Evolutionary conservation across 1,140 invertebrate genomes (phyloP).

Genomic region (Hydropsyche tenuis): DNA sequence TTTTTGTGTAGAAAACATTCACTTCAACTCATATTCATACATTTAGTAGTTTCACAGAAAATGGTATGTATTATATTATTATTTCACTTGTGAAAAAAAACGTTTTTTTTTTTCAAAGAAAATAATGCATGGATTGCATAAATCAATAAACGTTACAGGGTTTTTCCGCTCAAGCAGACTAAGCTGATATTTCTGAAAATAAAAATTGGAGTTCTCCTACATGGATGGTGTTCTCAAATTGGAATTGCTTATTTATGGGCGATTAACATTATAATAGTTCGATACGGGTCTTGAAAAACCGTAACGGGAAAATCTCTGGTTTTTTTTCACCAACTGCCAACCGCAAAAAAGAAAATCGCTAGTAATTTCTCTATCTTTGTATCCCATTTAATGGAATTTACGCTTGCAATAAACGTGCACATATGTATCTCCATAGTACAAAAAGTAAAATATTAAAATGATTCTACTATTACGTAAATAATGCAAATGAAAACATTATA

Average conservation of each 20-base stretch:
- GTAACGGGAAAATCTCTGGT: neutral
- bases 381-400: slow-evolving; percentile 1
- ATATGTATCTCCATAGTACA: too few relatives aligned
- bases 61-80: too few relatives aligned
- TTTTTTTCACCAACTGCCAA: slow-evolving; percentile 3
- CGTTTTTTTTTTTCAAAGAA: too few relatives aligned
- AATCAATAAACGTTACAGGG: too few relatives aligned
- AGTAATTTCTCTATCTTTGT: slow-evolving; percentile 23
- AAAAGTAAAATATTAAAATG: too few relatives aligned
- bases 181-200: neutral
- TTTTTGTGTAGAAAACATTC: too few relatives aligned
- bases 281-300: neutral
- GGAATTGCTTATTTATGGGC: slow-evolving; percentile 16
- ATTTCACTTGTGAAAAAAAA: too few relatives aligned
- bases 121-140: too few relatives aligned
- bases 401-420: neutral
- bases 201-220: neutral
- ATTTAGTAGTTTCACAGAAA: too few relatives aligned
- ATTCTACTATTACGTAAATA: too few relatives aligned
- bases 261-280: slow-evolving; percentile 24
- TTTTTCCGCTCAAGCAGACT: neutral
- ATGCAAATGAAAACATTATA: too few relatives aligned
- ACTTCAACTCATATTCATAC: too few relatives aligned
- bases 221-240: neutral
- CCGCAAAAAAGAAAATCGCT: neutral